Evolutionary conservation across 2,797 vertebrate genomes (phyloP), one percentile per base, ranked within the genome.

Genomic region (Eulemur rubriventer): DNA sequence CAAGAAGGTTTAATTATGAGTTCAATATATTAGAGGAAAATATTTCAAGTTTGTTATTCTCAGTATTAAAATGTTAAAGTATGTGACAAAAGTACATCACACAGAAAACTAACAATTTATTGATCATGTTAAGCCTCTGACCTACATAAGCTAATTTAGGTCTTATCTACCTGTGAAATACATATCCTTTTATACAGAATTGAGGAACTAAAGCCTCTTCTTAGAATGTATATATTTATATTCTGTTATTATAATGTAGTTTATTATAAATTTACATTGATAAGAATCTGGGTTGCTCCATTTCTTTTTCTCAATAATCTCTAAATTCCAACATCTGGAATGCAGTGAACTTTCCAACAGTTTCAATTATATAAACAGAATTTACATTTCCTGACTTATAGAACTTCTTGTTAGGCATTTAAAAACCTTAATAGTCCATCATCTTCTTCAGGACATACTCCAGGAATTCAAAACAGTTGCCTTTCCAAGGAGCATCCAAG

Each of bases 321-420:
- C 48, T 43, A 94, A 93, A 93, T 95, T 7, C 18, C 41, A 94
- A 94, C 6, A 92, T 50, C 38, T 79, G 35, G 67, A 72, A 81
- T 30, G 33, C 13, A 90, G 83, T 70, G 26, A 94, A 69, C 8
- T 78, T 95, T 94, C 24, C 41, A 43, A 91, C 11, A 89, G 17
- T 79, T 96, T 72, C 24, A 81, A 55, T 72, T 78, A 94, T 50
- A 38, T 48, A 95, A 93, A 95, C 8, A 90, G n/a, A 76, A 90
- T 95, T 82, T 89, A 81, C 35, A 82, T 92, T 73, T 73, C 8
- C 20, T 95, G 55, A 91, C 20, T 61, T 86, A 95, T 0, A 94
- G 43, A 84, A 95, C 4, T 55, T 89, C 48, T 50, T 96, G 46
- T 22, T 94, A 80, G 43, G 48, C 43, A 84, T 87, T 96, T 96